Conservation (phyloP, 1,140 invertebrate genomes). For the Lamellibrachia luymesi region DNA sequence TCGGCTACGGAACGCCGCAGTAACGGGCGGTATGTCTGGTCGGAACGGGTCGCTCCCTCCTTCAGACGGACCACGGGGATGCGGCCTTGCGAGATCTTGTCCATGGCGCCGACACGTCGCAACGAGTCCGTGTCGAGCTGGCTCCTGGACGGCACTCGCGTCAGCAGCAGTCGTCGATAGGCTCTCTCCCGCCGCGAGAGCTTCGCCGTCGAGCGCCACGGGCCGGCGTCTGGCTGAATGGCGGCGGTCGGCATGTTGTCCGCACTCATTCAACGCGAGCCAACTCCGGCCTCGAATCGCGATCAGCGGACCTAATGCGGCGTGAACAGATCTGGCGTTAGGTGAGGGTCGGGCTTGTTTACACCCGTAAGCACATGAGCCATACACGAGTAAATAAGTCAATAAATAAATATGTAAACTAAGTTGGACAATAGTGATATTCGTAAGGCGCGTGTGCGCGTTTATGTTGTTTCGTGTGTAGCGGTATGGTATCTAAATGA, state of each 20-base stretch:
- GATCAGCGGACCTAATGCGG: not conserved
- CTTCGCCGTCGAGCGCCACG: not conserved
- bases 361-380: not conserved
- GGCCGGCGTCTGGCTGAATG: not conserved
- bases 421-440: not conserved
- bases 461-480: not conserved
- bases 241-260: not conserved
- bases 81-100: not conserved
- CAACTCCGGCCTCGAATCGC: not conserved
- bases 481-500: too few relatives aligned
- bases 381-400: not conserved
- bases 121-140: not conserved
- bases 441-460: not conserved
- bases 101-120: not conserved
- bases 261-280: not conserved
- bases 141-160: not conserved
- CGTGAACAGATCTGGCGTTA: not conserved
- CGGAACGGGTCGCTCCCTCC: not conserved
- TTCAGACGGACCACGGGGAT: not conserved
- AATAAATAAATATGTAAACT: not conserved
- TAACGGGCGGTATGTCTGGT: not conserved
- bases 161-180: not conserved
- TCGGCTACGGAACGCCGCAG: not conserved
- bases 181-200: not conserved
- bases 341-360: not conserved